Evolutionary conservation across 2,888 invertebrate genomes (phyloP).

Genomic region (Emesis furor): DNA sequence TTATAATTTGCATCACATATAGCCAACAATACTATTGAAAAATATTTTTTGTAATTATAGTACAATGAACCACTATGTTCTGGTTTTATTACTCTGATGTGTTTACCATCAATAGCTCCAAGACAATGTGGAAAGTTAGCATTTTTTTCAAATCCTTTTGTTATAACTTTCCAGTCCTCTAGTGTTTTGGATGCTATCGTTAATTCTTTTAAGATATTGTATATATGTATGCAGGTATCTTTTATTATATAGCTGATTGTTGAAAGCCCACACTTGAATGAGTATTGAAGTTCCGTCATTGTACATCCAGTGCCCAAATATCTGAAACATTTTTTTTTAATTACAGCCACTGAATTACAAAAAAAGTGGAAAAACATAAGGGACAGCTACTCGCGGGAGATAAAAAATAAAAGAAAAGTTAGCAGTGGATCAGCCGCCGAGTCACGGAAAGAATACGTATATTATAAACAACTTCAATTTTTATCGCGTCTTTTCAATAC

Average conservation of each 20-base stretch:
- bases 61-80: conserved; percentile 16
- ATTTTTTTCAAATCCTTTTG: conserved; percentile 16
- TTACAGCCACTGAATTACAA: conserved; percentile 11
- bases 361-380: conserved; percentile 17
- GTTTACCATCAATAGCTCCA: conserved; percentile 5
- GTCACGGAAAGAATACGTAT: not conserved
- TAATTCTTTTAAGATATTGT: conserved; percentile 15
- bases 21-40: too few relatives aligned
- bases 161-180: conserved; percentile 6
- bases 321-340: conserved; percentile 21
- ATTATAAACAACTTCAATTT: not conserved
- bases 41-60: not conserved
- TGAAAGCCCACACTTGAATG: conserved; percentile 21
- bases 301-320: conserved; percentile 24
- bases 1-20: too few relatives aligned
- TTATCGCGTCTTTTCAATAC: conserved; percentile 8
- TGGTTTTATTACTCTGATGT: conserved; percentile 17
- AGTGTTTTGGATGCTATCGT: conserved; percentile 5
- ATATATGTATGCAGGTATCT: conserved; percentile 9
- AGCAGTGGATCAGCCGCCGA: conserved; percentile 12
- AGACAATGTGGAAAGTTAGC: conserved; percentile 11
- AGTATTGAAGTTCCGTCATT: conserved; percentile 30
- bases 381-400: conserved; percentile 8
- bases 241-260: conserved; percentile 17
- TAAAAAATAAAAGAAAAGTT: conserved; percentile 13